Evolutionary conservation across 2,113 vertebrate genomes (phyloP).

Genomic region (Percopsis transmontana): DNA sequence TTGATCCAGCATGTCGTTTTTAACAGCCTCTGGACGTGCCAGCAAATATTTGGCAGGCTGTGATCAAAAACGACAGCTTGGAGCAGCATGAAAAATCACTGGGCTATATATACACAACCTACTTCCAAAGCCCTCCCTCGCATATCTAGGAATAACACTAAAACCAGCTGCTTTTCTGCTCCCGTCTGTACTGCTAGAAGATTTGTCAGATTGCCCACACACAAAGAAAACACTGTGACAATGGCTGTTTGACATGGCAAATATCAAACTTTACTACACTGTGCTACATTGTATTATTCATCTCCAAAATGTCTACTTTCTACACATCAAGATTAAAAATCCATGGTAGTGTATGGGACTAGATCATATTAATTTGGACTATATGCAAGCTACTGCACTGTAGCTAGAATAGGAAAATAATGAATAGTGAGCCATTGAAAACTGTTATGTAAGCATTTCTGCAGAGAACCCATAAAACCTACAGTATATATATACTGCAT

Average conservation of each 20-base stretch:
- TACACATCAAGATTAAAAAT: background rate
- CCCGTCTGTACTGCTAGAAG: slow-evolving; percentile 12
- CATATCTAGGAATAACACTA: slow-evolving; percentile 44
- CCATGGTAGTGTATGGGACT: background rate
- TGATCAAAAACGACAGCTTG: slow-evolving; percentile 17
- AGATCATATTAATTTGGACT: slow-evolving; percentile 18
- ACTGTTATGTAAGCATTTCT: slow-evolving; percentile 55
- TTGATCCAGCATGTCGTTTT: slow-evolving; percentile 21
- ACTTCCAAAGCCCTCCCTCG: slow-evolving; percentile 45
- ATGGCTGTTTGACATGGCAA: background rate
- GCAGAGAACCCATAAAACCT: slow-evolving; percentile 26
- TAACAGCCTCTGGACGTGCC: slow-evolving; percentile 14
- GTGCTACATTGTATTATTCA: too few species aligned
- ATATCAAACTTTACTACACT: background rate
- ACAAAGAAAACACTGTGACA: too few species aligned
- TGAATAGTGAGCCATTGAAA: slow-evolving; percentile 22
- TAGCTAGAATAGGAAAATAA: slow-evolving; percentile 15
- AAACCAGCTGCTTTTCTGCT: slow-evolving; percentile 58
- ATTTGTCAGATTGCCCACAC: slow-evolving; percentile 23
- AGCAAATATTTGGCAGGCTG: slow-evolving; percentile 22
- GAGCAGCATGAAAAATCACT: slow-evolving; percentile 44
- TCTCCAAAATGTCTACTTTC: background rate
- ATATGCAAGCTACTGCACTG: slow-evolving; percentile 18
- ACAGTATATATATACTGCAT: slow-evolving; percentile 19
- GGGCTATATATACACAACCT: slow-evolving; percentile 72